Conservation (phyloP, 2,113 vertebrate genomes). For the Solea senegalensis region DNA sequence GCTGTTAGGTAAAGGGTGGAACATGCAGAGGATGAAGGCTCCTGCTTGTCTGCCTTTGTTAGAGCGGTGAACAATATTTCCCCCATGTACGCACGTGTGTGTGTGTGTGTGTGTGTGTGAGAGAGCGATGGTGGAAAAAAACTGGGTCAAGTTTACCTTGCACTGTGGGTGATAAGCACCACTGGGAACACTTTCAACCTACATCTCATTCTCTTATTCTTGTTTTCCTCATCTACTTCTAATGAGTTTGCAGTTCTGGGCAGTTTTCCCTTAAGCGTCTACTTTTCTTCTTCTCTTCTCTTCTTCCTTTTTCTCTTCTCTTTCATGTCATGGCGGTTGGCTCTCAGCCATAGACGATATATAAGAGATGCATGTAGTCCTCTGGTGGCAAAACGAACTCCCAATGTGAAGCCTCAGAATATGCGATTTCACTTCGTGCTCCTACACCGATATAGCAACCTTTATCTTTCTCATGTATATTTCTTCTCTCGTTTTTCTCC, state of each 20-base stretch:
- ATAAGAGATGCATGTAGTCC: too few relatives aligned
- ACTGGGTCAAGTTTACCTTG: constrained; percentile 64
- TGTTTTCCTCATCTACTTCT: constrained; percentile 14
- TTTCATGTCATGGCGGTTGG: constrained; percentile 17
- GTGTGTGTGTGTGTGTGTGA: constrained; percentile 6
- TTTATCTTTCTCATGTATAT: too few relatives aligned
- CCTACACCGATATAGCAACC: too few relatives aligned
- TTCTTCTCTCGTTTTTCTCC: too few relatives aligned
- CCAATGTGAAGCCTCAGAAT: too few relatives aligned
- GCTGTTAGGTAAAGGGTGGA: constrained; percentile 22
- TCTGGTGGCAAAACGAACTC: too few relatives aligned
- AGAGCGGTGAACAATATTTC: constrained; percentile 6
- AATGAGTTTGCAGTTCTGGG: not conserved
- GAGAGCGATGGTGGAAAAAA: constrained; percentile 16
- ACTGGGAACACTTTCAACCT: constrained; percentile 23
- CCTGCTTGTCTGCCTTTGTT: constrained; percentile 47
- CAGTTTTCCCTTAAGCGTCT: not conserved
- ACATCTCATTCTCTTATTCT: constrained; percentile 17
- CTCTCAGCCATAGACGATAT: too few relatives aligned
- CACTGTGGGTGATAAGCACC: constrained; percentile 31
- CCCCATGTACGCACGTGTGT: not conserved
- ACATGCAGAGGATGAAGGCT: constrained; percentile 35
- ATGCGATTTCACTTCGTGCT: too few relatives aligned
- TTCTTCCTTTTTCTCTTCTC: not conserved
- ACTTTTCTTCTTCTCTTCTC: not conserved